Conservation (phyloP, 2,113 vertebrate species). For the Rhinoptilus africanus region DNA sequence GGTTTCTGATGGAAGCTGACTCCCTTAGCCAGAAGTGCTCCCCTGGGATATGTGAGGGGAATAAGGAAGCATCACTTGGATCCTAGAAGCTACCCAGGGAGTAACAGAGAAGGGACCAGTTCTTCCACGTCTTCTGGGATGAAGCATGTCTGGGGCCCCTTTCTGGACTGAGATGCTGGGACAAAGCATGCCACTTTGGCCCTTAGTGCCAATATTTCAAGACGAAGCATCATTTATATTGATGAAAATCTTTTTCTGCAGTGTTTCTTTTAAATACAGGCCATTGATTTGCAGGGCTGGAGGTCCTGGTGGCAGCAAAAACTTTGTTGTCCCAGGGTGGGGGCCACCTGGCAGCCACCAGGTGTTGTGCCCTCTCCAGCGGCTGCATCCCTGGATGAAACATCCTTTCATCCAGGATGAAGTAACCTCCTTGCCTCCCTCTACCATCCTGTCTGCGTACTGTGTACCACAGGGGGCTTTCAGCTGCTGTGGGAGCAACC, state of each 20-base stretch:
- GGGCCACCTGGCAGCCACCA: not conserved
- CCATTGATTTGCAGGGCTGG: not conserved
- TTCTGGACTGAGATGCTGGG: not conserved
- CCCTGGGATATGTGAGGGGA: not conserved
- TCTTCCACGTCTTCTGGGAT: fast-evolving
- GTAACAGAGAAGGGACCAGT: not conserved
- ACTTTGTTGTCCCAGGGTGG: not conserved
- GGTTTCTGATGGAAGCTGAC: not conserved
- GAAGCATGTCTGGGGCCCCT: not conserved
- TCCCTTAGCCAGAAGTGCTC: not conserved
- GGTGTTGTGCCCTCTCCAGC: not conserved
- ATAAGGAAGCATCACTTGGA: not conserved
- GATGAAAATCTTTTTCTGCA: not conserved
- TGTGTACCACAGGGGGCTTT: too few species aligned
- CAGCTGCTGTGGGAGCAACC: too few species aligned
- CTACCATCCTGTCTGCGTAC: too few species aligned
- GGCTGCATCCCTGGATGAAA: not conserved
- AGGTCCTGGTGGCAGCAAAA: not conserved
- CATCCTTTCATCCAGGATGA: too few species aligned
- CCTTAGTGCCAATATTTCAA: not conserved
- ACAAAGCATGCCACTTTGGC: not conserved
- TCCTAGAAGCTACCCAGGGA: not conserved
- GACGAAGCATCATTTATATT: not conserved
- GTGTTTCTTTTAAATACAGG: not conserved
- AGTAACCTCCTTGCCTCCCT: too few species aligned